Base-by-base conservation (phyloP, 1,140 invertebrate genomes). In the Trigoniulus corallinus region DNA sequence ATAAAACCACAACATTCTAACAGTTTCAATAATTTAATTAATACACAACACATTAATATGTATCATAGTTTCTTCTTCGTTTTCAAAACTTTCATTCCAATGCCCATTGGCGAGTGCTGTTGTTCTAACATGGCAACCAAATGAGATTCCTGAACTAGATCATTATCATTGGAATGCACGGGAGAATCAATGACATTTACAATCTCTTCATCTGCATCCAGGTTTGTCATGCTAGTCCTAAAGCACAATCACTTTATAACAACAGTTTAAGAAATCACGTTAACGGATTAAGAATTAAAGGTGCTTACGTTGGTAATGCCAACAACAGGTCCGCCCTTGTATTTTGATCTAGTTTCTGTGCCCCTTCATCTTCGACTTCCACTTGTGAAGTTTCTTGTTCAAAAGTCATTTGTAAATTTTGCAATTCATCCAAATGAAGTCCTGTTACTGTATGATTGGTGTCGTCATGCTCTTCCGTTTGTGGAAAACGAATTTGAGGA, bases 401-500 rank as follows among this genome's bases (percentile, higher is more conserved):
- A 13, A 51, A 24, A 44, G 12, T 26, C 13, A 21, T 25, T 3
- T 50, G 48, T n/a, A 50, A 43, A 2, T 2, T 20, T 24, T 51
- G 50, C 3, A 51, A 24, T 46, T 51, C 50, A 10, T 50, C 48
- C n/a, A 51, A 47, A 34, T 45, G 50, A 26, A 51, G 27, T 48
- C 46, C 50, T 3, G 4, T 29, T 7, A 34, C 29, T 12, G 47
- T 24, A 37, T 51, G 43, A 7, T 18, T 4, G 3, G 23, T 22
- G 3, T 51, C 50, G 25, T 51, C 50, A 2, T 13, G 4, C 18
- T 51, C 50, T 27, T 51, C 50, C 37, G 18, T 46, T 26, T 27
- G 61, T 50, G 67, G 66, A 55, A 70, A 69, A 49, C 68, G 64
- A 48, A 70, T 69, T 47, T 69, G 65, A 25, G 67, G 61, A 39